phyloP scores from a whole-genome alignment of 2,888 invertebrate genomes.

The Charanyca ferruginea region DNA sequence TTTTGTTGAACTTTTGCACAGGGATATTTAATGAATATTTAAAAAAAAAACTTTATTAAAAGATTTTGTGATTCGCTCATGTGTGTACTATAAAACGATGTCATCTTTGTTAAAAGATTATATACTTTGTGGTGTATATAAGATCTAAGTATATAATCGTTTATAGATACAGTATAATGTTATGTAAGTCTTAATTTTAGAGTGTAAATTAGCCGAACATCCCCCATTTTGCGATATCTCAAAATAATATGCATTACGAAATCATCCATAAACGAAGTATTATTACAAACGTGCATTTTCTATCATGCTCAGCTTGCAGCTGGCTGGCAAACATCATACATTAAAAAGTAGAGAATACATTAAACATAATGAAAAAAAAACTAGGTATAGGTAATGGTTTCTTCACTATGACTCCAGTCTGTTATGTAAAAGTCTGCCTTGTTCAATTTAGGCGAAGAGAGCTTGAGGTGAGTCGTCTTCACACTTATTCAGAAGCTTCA shows the following conservation, averaged over 20 bases:
- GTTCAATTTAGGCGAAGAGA: background rate
- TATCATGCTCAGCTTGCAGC: background rate
- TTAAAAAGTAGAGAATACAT: background rate
- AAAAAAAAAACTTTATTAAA: slow-evolving; percentile 42
- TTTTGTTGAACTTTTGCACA: slow-evolving; percentile 44
- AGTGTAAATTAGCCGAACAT: slow-evolving; percentile 37
- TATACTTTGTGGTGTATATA: slow-evolving; percentile 56
- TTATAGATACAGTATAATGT: slow-evolving; percentile 35
- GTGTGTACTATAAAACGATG: slow-evolving; percentile 25
- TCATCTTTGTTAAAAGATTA: slow-evolving; percentile 42
- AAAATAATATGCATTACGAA: slow-evolving; percentile 25
- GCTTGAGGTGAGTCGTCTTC: too few species aligned
- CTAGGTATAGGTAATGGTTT: background rate
- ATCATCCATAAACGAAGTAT: slow-evolving; percentile 35
- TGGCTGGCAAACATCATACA: background rate
- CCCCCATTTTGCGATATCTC: slow-evolving; percentile 29
- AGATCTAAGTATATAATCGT: slow-evolving; percentile 52
- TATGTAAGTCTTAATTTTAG: slow-evolving; percentile 55
- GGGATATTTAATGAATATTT: slow-evolving; percentile 49
- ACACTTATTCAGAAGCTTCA: too few species aligned
- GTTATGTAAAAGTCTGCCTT: background rate
- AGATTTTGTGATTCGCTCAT: slow-evolving; percentile 40
- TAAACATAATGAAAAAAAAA: background rate
- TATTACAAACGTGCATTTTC: slow-evolving; percentile 44
- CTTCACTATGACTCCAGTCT: background rate